Evolutionary conservation across 2,888 invertebrate species (phyloP), one percentile per base, ranked within the genome.

Genomic region (Pristionchus japonicus): DNA sequence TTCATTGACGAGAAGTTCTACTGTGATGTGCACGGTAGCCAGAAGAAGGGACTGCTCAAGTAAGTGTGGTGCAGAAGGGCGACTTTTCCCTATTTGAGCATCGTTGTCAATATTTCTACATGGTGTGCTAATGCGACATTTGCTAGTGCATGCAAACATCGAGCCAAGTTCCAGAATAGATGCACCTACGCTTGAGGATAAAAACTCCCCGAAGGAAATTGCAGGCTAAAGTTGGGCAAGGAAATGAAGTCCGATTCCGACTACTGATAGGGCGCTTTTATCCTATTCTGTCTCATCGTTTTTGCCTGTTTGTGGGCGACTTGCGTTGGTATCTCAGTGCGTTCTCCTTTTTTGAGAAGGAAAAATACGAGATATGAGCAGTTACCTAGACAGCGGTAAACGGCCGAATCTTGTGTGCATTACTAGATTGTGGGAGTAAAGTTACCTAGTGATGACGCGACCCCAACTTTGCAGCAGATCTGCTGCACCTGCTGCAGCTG

Each of bases 1-100:
- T 93, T 93, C 87, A 90, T 93, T 88, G 93, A 93, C 74, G 90
- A 92, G 47, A 93, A 93, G 83, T 93, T 93, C 91, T 93, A 93
- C 89, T 93, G 93, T 85, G 92, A 93, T 82, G 91, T 93, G 23
- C 93, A 93, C 82, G 93, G 92, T 49, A 89, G 89, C 7, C 93
- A 92, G 89, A 87, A 90, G 86, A 91, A 90, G 61, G 89, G 89
- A 27, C 89, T 90, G 43, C n/a, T 77, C n/a, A 34, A 31, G 82
- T 52, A 31, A 7, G 52, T 52, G 49, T 52, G 20, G 34, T 47
- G 37, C 9, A 17, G 34, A 20, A 9, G n/a, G 83, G 34, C 57
- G 52, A 31, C 57, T 52, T 52, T 57, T 57, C 13, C 82, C n/a
- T 47, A 31, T 31, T 49, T 15, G 27, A 3, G 3, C 34, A 57